phyloP scores from a whole-genome alignment of 2,888 invertebrate genomes.

The Calliphora vomitoria region DNA sequence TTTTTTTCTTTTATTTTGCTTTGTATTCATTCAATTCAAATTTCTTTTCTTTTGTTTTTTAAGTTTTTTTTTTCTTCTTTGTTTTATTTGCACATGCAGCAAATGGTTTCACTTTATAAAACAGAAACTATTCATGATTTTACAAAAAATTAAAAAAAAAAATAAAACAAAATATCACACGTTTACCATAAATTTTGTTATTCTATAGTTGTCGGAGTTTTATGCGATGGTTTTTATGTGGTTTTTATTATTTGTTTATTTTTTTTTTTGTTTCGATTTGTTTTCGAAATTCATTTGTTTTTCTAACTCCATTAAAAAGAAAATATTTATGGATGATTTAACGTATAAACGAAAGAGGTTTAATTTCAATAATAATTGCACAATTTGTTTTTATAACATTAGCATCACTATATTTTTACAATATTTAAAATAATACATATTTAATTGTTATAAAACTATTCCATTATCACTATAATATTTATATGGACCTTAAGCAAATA shows the following conservation, averaged over 20 bases:
- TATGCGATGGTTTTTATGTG: not conserved
- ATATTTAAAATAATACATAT: too few relatives aligned
- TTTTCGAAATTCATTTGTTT: not conserved
- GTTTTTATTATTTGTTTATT: not conserved
- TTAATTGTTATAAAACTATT: too few relatives aligned
- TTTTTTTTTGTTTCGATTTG: not conserved
- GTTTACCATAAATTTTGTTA: constrained; percentile 7
- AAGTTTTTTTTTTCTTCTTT: not conserved
- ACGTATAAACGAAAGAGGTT: not conserved
- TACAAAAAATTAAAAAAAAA: not conserved
- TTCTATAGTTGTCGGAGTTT: not conserved
- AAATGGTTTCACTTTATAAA: constrained; percentile 24
- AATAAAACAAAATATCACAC: constrained; percentile 13
- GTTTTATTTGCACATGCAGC: constrained; percentile 21
- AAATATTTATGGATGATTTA: constrained; percentile 4
- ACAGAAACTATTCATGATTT: constrained; percentile 15
- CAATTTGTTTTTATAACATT: not conserved
- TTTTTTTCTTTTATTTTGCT: not conserved
- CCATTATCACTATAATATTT: too few relatives aligned
- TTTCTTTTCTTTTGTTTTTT: constrained; percentile 37
- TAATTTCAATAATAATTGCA: not conserved
- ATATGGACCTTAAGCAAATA: not conserved
- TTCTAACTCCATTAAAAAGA: not conserved
- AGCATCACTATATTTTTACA: not conserved
- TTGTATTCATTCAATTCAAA: constrained; percentile 20